These are phyloP conservation scores for Bombyx huttoni DNA, from an alignment of 2,888 invertebrate species.

Conservation along the genomic window DNA sequence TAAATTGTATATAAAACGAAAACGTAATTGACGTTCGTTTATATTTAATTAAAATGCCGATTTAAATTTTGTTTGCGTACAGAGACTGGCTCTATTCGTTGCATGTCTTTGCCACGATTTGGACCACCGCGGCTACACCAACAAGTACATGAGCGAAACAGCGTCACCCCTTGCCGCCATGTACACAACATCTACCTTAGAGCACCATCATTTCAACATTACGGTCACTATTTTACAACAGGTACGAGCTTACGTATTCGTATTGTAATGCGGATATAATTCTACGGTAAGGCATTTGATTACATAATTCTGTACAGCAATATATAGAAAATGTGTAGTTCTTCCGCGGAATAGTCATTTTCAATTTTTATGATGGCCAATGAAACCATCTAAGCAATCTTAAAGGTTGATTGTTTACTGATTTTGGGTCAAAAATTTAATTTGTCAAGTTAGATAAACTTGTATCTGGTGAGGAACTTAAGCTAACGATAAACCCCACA, in stretches of 20 bases:
- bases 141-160: conserved; percentile 87
- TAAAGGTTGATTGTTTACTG: no score
- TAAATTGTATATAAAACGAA: no score
- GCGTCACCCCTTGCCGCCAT: conserved; percentile 87
- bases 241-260: conserved; percentile 41
- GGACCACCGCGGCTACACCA: conserved; percentile 89
- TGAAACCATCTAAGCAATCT: no score
- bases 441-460: no score
- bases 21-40: not conserved
- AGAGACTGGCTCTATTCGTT: conserved; percentile 84
- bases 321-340: no score
- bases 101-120: conserved; percentile 88
- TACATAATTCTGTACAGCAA: no score
- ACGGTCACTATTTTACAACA: conserved; percentile 88
- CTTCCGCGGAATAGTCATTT: no score
- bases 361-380: no score
- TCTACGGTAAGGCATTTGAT: no score
- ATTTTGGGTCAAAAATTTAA: no score
- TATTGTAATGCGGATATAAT: no score
- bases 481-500: conserved; percentile 32
- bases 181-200: conserved; percentile 89
- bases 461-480: no score
- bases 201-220: conserved; percentile 92
- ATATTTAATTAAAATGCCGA: not conserved
- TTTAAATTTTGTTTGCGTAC: conserved; percentile 18